phyloP scores from a whole-genome alignment of 2,797 vertebrate genomes.

The Enteromius treurensis region DNA sequence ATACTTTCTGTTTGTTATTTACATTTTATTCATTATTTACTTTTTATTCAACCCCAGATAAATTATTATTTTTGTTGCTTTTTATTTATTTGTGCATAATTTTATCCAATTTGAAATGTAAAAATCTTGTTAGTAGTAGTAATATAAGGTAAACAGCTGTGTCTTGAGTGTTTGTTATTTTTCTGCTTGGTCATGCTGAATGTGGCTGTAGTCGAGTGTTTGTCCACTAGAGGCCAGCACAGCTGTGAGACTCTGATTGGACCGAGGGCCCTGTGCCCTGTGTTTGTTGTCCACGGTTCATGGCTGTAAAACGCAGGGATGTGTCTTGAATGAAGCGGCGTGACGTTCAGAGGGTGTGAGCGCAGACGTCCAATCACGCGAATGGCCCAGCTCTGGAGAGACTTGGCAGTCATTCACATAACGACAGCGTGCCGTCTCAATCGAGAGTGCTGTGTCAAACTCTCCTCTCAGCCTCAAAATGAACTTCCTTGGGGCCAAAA shows the following conservation, averaged over 20 bases:
- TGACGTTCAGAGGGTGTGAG: conserved; percentile 32
- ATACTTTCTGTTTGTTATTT: not conserved
- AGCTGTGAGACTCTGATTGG: not conserved
- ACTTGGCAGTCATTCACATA: not conserved
- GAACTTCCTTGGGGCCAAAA: not conserved
- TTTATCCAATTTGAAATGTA: not conserved
- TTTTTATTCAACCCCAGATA: not conserved
- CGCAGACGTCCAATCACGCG: conserved; percentile 2
- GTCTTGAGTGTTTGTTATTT: not conserved
- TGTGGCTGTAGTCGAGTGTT: not conserved
- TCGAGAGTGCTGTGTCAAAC: not conserved
- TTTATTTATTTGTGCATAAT: not conserved
- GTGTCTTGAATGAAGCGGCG: not conserved
- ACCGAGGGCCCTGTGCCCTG: not conserved
- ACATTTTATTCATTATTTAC: not conserved
- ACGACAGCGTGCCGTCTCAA: not conserved
- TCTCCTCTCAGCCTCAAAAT: not conserved
- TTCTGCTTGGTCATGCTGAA: conserved; percentile 26
- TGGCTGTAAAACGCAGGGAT: not conserved
- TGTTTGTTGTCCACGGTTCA: not conserved
- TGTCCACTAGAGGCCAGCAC: conserved; percentile 10
- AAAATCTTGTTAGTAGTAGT: no score
- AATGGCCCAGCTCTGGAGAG: not conserved
- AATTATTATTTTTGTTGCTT: not conserved
- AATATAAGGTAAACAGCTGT: no score